A percentile compares a stretch with the other conserved stretches of the same genome.
Evolutionary conservation across 2,113 vertebrate genomes (phyloP).

Genomic region (Girardinichthys multiradiatus): DNA sequence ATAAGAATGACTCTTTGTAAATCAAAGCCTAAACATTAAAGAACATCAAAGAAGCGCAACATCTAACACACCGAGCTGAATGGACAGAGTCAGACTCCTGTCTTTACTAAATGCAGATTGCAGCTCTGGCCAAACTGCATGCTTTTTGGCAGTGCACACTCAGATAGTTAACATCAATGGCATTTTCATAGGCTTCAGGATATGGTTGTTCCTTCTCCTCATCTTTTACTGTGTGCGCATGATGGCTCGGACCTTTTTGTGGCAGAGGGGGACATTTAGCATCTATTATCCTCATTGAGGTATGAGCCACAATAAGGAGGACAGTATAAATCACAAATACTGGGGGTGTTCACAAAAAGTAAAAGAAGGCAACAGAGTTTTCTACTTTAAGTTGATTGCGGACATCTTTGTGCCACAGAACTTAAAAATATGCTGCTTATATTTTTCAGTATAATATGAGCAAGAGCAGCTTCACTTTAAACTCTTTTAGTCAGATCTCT

Average conservation of each 20-base stretch:
- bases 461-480: not conserved
- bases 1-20: constrained; percentile 57
- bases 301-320: constrained; percentile 51
- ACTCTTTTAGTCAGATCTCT: constrained; percentile 12
- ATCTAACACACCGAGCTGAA: constrained; percentile 36
- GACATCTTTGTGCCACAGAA: not conserved
- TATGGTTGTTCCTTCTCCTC: constrained; percentile 18
- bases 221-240: constrained; percentile 63
- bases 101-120: constrained; percentile 36
- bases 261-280: constrained; percentile 54
- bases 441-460: not conserved
- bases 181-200: constrained; percentile 52
- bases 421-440: not conserved
- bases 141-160: constrained; percentile 47
- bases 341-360: constrained; percentile 17
- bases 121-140: constrained; percentile 17
- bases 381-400: not conserved
- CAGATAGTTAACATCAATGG: constrained; percentile 64
- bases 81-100: constrained; percentile 49
- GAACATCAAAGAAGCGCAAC: constrained; percentile 65
- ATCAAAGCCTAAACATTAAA: constrained; percentile 57
- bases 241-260: constrained; percentile 66
- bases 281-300: constrained; percentile 64
- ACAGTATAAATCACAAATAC: constrained; percentile 48
- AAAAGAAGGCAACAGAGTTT: constrained; percentile 22